Percentiles rank a stretch among this genome's conserved stretches.
These are phyloP conservation scores for Drosophila pseudoobscura DNA, from an alignment of 1,140 invertebrate species.

Conservation along the genomic window DNA sequence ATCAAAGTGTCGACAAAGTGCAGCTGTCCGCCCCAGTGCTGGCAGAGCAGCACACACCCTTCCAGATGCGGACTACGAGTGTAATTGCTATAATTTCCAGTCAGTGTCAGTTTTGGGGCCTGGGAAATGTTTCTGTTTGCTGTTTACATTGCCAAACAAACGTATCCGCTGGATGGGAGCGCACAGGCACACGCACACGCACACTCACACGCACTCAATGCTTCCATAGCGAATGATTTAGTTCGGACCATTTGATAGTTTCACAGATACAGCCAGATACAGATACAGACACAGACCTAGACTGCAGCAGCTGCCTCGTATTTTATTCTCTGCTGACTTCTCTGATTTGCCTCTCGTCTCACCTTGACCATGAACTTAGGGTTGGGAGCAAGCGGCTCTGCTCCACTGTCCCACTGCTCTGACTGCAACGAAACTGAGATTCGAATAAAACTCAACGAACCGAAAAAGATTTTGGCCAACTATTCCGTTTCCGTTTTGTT, in stretches of 20 bases:
- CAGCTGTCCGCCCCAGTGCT: conserved; percentile 42
- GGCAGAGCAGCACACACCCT: conserved; percentile 20
- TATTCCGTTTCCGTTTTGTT: conserved; percentile 23
- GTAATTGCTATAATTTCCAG: conserved; percentile 70
- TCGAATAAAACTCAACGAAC: conserved; percentile 22
- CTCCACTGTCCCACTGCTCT: conserved; percentile 1
- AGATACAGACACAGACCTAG: neutral
- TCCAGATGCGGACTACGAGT: conserved; percentile 2
- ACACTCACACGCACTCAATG: neutral
- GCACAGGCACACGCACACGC: conserved; percentile 25
- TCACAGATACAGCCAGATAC: neutral
- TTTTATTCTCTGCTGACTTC: conserved; percentile 17
- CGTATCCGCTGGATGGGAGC: conserved; percentile 48
- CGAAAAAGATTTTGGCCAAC: conserved; percentile 22
- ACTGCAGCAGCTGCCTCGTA: conserved; percentile 11
- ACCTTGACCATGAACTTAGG: conserved; percentile 72
- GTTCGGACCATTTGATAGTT: conserved; percentile 41
- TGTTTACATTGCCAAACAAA: conserved; percentile 52
- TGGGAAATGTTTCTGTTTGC: conserved; percentile 53
- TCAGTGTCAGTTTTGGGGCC: conserved; percentile 57
- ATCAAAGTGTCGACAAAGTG: conserved; percentile 71
- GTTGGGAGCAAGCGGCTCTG: neutral
- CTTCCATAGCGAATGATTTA: conserved; percentile 43
- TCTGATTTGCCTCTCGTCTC: conserved; percentile 44
- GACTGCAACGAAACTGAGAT: conserved; percentile 18